phyloP scores from a whole-genome alignment of 1,140 invertebrate species.

The Calephelis virginiensis region DNA sequence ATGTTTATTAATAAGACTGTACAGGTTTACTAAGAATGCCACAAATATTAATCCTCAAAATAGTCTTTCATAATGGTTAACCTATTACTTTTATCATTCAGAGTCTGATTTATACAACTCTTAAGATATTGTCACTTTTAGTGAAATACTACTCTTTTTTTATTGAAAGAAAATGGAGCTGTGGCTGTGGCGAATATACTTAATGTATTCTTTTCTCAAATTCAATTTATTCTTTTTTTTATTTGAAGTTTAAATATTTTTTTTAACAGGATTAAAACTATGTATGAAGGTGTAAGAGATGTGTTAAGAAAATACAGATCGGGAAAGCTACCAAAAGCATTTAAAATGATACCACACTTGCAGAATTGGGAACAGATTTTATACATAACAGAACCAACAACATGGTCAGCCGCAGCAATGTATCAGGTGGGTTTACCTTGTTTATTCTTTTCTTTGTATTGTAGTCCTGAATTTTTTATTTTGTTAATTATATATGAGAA shows the following conservation, averaged over 20 bases:
- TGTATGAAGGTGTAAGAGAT: slow-evolving; percentile 94
- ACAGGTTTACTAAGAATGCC: too few relatives aligned
- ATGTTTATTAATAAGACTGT: too few relatives aligned
- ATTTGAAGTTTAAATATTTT: slow-evolving; percentile 17
- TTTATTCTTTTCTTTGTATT: neutral
- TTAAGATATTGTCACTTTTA: too few relatives aligned
- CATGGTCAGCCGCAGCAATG: slow-evolving; percentile 96
- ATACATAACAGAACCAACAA: slow-evolving; percentile 90
- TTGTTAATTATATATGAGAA: too few relatives aligned
- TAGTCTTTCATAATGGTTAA: too few relatives aligned
- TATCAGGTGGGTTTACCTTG: slow-evolving; percentile 81
- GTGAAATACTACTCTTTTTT: too few relatives aligned
- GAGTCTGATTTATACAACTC: too few relatives aligned
- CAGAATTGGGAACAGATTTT: slow-evolving; percentile 98
- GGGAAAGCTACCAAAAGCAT: slow-evolving; percentile 98
- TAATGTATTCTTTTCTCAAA: too few relatives aligned
- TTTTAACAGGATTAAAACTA: slow-evolving; percentile 80
- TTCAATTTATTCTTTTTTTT: neutral
- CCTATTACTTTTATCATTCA: too few relatives aligned
- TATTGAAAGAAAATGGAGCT: too few relatives aligned
- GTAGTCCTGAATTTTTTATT: neutral
- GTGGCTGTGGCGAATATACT: too few relatives aligned
- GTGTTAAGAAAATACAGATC: slow-evolving; percentile 94
- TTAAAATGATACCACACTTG: slow-evolving; percentile 96
- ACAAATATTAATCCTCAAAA: too few relatives aligned